These are phyloP conservation scores for Acrossocheilus wenchowensis DNA, from an alignment of 2,797 vertebrate species.

Conservation along the genomic window DNA sequence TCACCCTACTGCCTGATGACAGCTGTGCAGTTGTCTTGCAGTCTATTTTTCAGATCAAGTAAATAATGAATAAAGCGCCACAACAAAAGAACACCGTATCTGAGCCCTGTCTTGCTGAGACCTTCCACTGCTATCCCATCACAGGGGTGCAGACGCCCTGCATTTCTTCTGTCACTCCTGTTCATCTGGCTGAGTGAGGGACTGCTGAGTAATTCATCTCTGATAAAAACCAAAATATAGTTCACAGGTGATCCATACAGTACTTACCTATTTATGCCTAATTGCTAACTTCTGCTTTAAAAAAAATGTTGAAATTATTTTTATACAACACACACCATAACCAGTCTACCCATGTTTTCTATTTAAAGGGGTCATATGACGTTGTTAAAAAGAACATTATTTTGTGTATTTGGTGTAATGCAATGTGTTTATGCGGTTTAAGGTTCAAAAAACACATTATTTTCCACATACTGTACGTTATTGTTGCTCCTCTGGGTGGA, in stretches of 20 bases:
- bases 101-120: constrained; percentile 54
- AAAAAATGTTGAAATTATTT: neutral
- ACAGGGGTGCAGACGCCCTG: neutral
- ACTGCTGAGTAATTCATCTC: neutral
- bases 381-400: too few species aligned
- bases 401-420: too few species aligned
- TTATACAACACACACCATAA: neutral
- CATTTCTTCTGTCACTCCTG: constrained; percentile 17
- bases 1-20: constrained; percentile 78
- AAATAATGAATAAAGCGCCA: constrained; percentile 82
- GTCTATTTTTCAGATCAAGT: constrained; percentile 83
- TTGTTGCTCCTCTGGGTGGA: too few species aligned
- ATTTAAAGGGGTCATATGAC: too few species aligned
- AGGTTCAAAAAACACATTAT: too few species aligned
- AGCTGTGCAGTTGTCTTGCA: constrained; percentile 80
- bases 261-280: neutral
- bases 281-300: neutral
- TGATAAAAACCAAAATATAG: neutral
- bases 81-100: constrained; percentile 78
- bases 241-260: neutral
- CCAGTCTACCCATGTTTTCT: neutral
- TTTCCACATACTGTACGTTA: too few species aligned
- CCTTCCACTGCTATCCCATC: constrained; percentile 14
- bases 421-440: too few species aligned
- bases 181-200: neutral